Percentiles rank a stretch among this genome's conserved stretches.
Evolutionary conservation across 2,113 vertebrate species (phyloP).

Genomic region (Coturnix japonica): DNA sequence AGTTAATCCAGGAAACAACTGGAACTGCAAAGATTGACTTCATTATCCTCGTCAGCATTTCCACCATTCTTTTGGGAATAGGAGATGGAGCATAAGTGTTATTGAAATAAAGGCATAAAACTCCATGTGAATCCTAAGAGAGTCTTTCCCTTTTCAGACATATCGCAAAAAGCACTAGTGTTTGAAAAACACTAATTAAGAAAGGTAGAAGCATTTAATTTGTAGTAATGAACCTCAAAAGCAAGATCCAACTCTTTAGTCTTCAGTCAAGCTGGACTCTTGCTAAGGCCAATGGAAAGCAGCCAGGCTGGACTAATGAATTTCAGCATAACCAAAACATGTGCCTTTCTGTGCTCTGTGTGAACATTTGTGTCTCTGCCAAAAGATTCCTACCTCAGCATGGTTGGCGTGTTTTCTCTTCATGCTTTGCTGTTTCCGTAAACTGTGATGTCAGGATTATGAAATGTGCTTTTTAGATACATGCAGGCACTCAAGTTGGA

Average conservation of each 20-base stretch:
- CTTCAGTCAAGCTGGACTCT: neutral
- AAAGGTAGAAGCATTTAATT: neutral
- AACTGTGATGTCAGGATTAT: neutral
- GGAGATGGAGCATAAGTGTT: neutral
- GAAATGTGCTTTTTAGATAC: neutral
- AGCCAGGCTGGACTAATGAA: neutral
- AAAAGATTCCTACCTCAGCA: constrained; percentile 20
- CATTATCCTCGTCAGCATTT: neutral
- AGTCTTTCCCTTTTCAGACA: neutral
- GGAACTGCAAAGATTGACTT: neutral
- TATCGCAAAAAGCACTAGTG: neutral
- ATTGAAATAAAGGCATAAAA: neutral
- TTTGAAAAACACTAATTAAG: constrained; percentile 14
- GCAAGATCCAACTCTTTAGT: neutral
- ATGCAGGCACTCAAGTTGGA: neutral
- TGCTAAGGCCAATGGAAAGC: neutral
- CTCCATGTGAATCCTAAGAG: neutral
- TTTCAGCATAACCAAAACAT: neutral
- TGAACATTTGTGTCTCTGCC: constrained; percentile 30
- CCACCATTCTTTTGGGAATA: neutral
- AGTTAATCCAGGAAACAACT: neutral
- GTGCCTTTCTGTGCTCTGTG: neutral
- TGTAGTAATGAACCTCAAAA: constrained; percentile 1
- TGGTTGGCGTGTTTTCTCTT: neutral
- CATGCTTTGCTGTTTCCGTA: neutral